phyloP scores from a whole-genome alignment of 2,113 vertebrate genomes.

The Podiceps cristatus region DNA sequence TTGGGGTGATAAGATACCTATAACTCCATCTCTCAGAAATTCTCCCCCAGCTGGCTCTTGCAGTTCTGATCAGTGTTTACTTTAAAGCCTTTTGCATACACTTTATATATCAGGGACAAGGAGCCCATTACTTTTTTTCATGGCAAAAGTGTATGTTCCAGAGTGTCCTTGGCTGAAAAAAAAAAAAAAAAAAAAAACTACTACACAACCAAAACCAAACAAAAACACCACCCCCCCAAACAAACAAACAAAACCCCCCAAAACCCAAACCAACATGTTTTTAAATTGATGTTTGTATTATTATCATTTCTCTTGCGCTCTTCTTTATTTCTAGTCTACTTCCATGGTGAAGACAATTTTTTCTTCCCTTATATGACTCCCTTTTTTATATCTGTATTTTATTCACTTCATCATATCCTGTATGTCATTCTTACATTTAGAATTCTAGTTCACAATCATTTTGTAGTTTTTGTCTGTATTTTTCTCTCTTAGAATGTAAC shows the following conservation, averaged over 20 bases:
- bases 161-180: neutral
- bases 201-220: no score
- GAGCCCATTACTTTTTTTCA: neutral
- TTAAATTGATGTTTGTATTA: neutral
- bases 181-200: neutral
- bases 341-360: neutral
- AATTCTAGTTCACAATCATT: neutral
- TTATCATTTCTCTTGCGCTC: neutral
- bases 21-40: neutral
- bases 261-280: neutral
- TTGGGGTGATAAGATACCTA: neutral
- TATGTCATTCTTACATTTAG: neutral
- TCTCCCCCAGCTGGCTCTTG: neutral
- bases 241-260: no score
- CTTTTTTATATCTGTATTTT: neutral
- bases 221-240: no score
- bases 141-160: neutral
- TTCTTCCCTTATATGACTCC: neutral
- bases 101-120: neutral
- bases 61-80: neutral
- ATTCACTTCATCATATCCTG: neutral
- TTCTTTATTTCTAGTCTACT: neutral
- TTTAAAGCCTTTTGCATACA: neutral
- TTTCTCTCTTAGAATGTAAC: neutral
- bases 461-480: neutral